Conservation (phyloP, 2,888 invertebrate species). For the Poecilobothrus nobilitatus region DNA sequence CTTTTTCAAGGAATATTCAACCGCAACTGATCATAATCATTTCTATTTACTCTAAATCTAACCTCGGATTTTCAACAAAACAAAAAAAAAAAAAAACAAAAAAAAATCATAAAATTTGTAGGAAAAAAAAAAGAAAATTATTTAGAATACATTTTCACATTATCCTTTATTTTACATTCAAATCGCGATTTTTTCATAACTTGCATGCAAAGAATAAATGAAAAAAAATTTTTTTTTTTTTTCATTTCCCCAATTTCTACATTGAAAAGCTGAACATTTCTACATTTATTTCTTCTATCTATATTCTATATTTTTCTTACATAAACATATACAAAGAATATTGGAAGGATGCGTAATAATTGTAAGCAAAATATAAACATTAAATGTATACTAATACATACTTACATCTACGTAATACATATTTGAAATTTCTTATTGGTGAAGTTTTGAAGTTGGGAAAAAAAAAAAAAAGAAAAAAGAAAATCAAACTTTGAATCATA, state of each 20-base stretch:
- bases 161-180: background rate
- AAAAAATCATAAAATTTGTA: background rate
- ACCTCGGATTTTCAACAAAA: slow-evolving; percentile 31
- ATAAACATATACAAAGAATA: too few species aligned
- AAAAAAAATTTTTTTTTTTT: background rate
- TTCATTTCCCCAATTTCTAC: background rate
- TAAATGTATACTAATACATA: too few species aligned
- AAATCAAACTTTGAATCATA: too few species aligned
- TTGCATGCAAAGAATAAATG: background rate
- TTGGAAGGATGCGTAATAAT: too few species aligned
- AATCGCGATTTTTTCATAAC: background rate
- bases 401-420: too few species aligned
- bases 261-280: too few species aligned
- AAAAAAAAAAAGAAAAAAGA: too few species aligned
- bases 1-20: slow-evolving; percentile 32
- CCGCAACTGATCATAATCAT: slow-evolving; percentile 38
- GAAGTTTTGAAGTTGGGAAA: too few species aligned
- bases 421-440: too few species aligned
- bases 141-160: background rate
- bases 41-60: slow-evolving; percentile 27
- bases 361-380: too few species aligned
- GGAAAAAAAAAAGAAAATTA: background rate
- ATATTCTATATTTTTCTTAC: too few species aligned
- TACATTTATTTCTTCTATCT: too few species aligned
- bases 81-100: background rate